These are phyloP conservation scores for Brachyistius frenatus DNA, from an alignment of 2,113 vertebrate genomes.

Conservation along the genomic window DNA sequence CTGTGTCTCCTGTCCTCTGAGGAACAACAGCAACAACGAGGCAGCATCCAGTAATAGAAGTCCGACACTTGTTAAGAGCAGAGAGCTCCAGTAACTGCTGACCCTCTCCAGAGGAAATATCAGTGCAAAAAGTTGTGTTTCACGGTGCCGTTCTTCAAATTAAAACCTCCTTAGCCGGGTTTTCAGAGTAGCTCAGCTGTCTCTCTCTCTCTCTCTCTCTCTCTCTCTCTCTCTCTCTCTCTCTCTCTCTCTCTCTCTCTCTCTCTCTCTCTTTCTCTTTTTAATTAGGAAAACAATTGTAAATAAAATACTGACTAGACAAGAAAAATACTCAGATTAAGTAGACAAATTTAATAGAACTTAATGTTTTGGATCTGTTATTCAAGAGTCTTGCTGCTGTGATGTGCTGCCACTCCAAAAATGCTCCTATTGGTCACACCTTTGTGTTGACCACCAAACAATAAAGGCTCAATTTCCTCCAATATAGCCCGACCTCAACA, in stretches of 20 bases:
- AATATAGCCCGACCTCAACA: constrained; percentile 2
- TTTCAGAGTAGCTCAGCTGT: background rate
- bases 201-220: background rate
- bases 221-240: too few relatives aligned
- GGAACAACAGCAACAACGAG: constrained; percentile 27
- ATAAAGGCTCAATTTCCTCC: constrained; percentile 22
- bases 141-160: constrained; percentile 18
- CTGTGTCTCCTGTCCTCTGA: constrained; percentile 29
- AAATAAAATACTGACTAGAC: background rate
- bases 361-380: background rate
- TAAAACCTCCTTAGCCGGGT: background rate
- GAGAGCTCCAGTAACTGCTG: constrained; percentile 22
- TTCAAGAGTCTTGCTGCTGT: background rate
- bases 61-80: constrained; percentile 35
- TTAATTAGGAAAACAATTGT: background rate
- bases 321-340: background rate
- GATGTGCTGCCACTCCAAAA: constrained; percentile 13
- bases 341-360: too few relatives aligned
- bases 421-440: constrained; percentile 36
- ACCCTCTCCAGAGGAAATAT: constrained; percentile 26
- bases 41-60: constrained; percentile 49
- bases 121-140: background rate
- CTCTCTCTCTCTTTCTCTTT: background rate
- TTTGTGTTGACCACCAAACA: constrained; percentile 15
- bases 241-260: background rate